Evolutionary conservation across 2,888 invertebrate genomes (phyloP).

Genomic region (Tetragnatha montana): DNA sequence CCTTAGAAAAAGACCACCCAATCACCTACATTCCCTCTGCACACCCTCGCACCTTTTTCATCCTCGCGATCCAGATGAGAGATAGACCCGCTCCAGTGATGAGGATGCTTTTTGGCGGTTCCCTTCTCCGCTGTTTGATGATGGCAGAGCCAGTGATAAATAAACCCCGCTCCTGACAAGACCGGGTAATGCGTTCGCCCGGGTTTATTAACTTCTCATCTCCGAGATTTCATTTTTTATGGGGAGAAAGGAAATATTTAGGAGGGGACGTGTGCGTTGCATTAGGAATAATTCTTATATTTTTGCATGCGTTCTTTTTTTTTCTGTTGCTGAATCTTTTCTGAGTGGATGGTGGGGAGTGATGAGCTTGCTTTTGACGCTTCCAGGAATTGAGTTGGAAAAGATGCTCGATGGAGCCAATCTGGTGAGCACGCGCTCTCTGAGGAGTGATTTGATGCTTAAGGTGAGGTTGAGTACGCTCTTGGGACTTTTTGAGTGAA

Average conservation of each 20-base stretch:
- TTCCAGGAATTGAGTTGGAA: constrained; percentile 1
- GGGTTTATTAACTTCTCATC: constrained; percentile 64
- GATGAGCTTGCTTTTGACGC: neutral
- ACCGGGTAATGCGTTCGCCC: constrained; percentile 30
- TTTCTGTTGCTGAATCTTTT: neutral
- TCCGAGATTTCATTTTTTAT: constrained; percentile 41
- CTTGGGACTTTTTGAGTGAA: too few species aligned
- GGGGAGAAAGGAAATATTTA: constrained; percentile 22
- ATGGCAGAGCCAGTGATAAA: constrained; percentile 43
- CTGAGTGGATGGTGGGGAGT: neutral
- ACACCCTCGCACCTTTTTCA: constrained; percentile 7
- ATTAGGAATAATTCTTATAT: constrained; percentile 9
- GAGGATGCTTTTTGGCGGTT: constrained; percentile 57
- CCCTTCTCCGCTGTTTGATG: constrained; percentile 14
- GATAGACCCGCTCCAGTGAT: constrained; percentile 54
- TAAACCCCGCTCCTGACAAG: constrained; percentile 37
- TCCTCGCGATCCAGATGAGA: constrained; percentile 15
- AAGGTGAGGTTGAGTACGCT: too few species aligned
- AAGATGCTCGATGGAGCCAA: neutral
- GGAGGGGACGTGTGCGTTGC: neutral
- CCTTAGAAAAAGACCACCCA: too few species aligned
- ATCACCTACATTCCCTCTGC: neutral
- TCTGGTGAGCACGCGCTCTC: too few species aligned
- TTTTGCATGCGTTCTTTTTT: constrained; percentile 8
- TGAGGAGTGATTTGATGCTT: too few species aligned